Percentiles rank a stretch among this genome's conserved stretches.
These are phyloP conservation scores for Netelia melanura DNA, from an alignment of 2,888 invertebrate genomes.

Conservation along the genomic window DNA sequence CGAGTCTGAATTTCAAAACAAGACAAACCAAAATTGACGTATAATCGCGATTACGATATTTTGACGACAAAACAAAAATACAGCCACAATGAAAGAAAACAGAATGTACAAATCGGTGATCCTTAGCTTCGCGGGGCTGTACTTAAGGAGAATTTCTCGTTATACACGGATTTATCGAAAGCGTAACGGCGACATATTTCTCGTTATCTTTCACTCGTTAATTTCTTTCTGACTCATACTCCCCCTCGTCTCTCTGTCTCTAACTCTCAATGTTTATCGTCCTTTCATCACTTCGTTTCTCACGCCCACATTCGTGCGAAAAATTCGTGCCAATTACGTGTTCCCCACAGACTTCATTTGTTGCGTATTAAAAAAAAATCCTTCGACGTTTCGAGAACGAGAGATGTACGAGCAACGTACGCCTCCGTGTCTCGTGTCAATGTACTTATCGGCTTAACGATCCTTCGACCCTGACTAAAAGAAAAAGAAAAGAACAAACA, in stretches of 20 bases:
- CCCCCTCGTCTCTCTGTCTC: not conserved
- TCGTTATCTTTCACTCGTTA: not conserved
- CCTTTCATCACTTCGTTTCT: not conserved
- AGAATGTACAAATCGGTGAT: conserved; percentile 40
- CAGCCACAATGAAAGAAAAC: not conserved
- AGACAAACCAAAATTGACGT: conserved; percentile 2
- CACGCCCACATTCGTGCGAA: not conserved
- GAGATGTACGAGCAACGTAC: not conserved
- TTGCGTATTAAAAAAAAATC: not conserved
- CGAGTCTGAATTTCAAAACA: conserved; percentile 23
- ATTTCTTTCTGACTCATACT: not conserved
- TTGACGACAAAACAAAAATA: no score
- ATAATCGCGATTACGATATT: no score
- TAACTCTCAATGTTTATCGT: not conserved
- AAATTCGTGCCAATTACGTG: not conserved
- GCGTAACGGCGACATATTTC: not conserved
- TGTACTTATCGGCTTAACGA: not conserved
- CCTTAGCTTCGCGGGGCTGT: conserved; percentile 39
- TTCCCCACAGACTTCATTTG: not conserved
- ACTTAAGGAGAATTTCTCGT: conserved; percentile 52
- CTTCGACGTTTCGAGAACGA: not conserved
- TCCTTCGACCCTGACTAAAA: not conserved
- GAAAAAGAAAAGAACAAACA: not conserved
- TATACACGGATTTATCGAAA: conserved; percentile 32
- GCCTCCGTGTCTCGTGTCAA: not conserved